Conservation (phyloP, 2,113 vertebrate genomes). For the Trochalopteron elliotii region DNA sequence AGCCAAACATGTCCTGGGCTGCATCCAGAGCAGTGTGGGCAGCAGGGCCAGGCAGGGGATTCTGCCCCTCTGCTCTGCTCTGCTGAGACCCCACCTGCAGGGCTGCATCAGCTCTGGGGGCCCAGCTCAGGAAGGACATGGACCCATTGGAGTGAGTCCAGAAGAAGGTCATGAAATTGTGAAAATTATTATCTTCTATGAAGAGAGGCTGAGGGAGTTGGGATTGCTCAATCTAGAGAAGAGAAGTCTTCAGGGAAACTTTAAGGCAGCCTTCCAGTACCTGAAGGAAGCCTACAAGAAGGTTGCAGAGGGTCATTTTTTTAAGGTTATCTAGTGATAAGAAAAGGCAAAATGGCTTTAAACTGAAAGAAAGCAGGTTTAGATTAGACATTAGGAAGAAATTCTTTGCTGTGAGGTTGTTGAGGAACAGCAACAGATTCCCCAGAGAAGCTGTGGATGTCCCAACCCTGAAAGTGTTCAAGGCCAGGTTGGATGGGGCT, state of each 20-base stretch:
- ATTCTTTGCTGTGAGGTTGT: not conserved
- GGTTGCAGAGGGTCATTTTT: not conserved
- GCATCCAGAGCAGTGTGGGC: accelerated
- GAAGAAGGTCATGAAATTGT: accelerated
- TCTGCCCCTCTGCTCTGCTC: not conserved
- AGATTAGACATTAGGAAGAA: not conserved
- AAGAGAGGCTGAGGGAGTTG: not conserved
- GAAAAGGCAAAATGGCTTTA: not conserved
- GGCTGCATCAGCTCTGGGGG: accelerated
- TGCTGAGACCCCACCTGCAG: not conserved
- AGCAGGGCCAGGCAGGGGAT: not conserved
- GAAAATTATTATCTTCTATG: accelerated
- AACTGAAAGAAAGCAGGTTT: not conserved
- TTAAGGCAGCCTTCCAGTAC: not conserved
- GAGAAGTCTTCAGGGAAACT: not conserved
- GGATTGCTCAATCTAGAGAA: not conserved
- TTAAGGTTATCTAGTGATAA: not conserved
- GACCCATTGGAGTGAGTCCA: accelerated
- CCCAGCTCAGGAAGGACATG: not conserved
- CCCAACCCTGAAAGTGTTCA: not conserved
- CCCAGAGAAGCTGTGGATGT: not conserved
- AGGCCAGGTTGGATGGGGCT: too few relatives aligned
- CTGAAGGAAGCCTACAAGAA: not conserved
- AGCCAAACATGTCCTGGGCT: accelerated
- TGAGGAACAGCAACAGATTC: not conserved